Base-by-base conservation (phyloP, 2,797 vertebrate genomes). In the Rhynchotus rufescens region DNA sequence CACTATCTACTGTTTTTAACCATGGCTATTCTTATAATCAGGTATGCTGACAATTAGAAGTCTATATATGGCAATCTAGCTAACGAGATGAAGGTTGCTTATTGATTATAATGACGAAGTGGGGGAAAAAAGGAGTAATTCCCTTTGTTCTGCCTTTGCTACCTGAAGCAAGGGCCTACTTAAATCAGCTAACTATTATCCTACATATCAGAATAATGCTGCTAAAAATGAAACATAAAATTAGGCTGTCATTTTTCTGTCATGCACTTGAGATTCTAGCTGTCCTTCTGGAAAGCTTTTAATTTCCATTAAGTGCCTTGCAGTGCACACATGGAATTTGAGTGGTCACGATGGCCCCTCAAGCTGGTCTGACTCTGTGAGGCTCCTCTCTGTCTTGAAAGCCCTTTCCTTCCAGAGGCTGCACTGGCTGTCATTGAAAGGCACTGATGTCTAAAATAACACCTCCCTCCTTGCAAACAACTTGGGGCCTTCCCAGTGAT, bases 221-320 rank as follows among this genome's bases (percentile, higher is more conserved):
- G 80, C 93, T 97, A 95, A 97, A 96, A 97, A 94, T 92, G 88
- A 96, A 95, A 80, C 74, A 66, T 84, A 47, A 92, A 95, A 97
- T 97, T 96, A 95, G 36, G 60, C 89, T 95, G 94, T 93, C 93
- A 96, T 89, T 94, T 96, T 86, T 64, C 82, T 94, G 89, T 85
- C 51, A 0, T 76, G 96, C 84, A 92, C 51, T 88, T 69, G 45
- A 9, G 23, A 94, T 83, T 93, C 45, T 52, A 94, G 80, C 52
- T 91, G 68, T 91, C 92, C 60, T 91, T 90, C 85, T 88, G 44
- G 59, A 90, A 75, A 84, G 80, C 80, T 95, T 88, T 95, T 88
- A 21, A 81, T 80, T 92, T 87, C 89, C 80, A 94, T 89, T 92
- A 92, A 86, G 84, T 45, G 68, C 44, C 44, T 94, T 56, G 25